Percentiles rank a stretch among this genome's conserved stretches.
Conservation (phyloP, 1,140 invertebrate species). For the Rhopalosiphum maidis region DNA sequence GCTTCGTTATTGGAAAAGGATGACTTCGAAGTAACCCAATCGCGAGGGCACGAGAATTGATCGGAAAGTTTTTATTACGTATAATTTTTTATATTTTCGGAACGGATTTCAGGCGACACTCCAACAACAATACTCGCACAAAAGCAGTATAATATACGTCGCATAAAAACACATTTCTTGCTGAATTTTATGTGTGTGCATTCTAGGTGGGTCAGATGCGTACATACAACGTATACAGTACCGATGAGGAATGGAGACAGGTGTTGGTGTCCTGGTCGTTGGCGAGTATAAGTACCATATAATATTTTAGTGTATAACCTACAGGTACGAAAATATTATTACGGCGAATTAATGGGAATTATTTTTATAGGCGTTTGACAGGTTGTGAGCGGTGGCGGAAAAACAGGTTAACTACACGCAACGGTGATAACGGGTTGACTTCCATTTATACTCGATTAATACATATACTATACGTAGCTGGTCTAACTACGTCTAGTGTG, state of each 20-base stretch:
- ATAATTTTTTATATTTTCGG: background rate
- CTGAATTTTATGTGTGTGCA: background rate
- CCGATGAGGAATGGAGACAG: background rate
- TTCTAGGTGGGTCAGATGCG: background rate
- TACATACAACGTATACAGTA: background rate
- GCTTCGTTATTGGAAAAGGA: background rate
- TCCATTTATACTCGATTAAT: background rate
- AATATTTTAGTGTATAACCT: constrained; percentile 7
- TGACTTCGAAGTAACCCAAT: background rate
- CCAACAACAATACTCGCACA: background rate
- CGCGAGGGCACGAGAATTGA: background rate
- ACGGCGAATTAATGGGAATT: background rate
- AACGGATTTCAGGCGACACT: background rate
- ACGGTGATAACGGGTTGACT: constrained; percentile 9
- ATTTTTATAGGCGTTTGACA: constrained; percentile 1
- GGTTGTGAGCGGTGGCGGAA: background rate
- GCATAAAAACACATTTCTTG: background rate
- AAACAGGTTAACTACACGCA: constrained; percentile 12
- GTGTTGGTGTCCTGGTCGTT: background rate
- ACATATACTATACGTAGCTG: background rate
- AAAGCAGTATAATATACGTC: background rate
- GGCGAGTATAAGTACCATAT: background rate
- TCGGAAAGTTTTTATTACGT: background rate
- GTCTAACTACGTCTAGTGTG: background rate
- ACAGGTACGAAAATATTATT: constrained; percentile 23